Percentiles rank a stretch among this genome's conserved stretches.
Evolutionary conservation across 1,140 invertebrate species (phyloP).

Genomic region (Heliothis subflexa): DNA sequence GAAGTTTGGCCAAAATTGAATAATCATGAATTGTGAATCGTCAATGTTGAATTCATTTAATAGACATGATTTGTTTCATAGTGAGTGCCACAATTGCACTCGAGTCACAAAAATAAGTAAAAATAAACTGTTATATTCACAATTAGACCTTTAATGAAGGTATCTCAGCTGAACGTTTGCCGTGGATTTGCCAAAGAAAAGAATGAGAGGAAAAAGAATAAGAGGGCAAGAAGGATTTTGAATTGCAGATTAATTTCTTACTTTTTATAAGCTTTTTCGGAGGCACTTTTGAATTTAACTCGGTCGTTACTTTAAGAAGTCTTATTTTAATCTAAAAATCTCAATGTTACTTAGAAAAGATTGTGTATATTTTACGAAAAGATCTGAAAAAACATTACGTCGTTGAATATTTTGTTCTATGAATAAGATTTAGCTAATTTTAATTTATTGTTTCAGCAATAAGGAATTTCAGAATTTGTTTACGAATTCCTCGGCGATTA

Average conservation of each 20-base stretch:
- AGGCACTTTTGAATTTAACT: constrained; percentile 65
- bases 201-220: constrained; percentile 55
- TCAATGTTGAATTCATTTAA: too few species aligned
- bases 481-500: constrained; percentile 16
- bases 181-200: constrained; percentile 52
- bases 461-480: not conserved
- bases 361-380: constrained; percentile 33
- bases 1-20: too few species aligned
- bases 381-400: constrained; percentile 11
- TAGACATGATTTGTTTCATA: not conserved
- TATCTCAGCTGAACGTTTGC: constrained; percentile 49
- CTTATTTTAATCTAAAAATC: constrained; percentile 55
- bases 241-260: constrained; percentile 71
- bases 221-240: constrained; percentile 63
- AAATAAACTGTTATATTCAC: constrained; percentile 46
- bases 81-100: not conserved
- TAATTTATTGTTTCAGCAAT: constrained; percentile 9
- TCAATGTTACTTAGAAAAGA: constrained; percentile 40
- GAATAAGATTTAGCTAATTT: constrained; percentile 5
- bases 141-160: constrained; percentile 50
- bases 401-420: constrained; percentile 8
- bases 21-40: too few species aligned
- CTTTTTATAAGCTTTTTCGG: constrained; percentile 67
- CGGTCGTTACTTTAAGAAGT: constrained; percentile 57
- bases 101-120: constrained; percentile 11